Evolutionary conservation across 2,888 invertebrate genomes (phyloP), one percentile per base, ranked within the genome.

Genomic region (Tinea trinotella): DNA sequence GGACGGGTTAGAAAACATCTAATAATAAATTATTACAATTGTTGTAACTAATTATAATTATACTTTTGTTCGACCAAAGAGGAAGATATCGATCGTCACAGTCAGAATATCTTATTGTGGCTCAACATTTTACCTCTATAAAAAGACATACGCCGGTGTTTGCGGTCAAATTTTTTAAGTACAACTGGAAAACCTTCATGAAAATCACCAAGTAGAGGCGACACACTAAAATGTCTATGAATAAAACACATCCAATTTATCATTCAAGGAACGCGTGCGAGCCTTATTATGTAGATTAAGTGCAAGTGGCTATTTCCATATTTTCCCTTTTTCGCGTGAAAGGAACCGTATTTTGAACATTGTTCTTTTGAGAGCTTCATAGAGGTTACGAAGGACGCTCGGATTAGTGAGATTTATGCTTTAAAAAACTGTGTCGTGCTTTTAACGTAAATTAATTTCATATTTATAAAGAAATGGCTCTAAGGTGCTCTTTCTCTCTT

Each of bases 281-380:
- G 35, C 52, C 52, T 52, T 52, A 52, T 52, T 52, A 52, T 52
- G 52, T 30, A 52, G 52, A 52, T 52, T 34, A 52, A 52, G 52
- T 52, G 52, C 52, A 52, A 52, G 52, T 35, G 34, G 35, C 34
- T 24, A 52, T 52, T 52, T 34, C 34, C 52, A 52, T 52, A 52
- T 52, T 52, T 52, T 35, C 24, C 52, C 52, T 35, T 52, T 52
- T 40, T 52, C 18, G 34, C 20, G 48, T 48, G 48, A 48, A 18
- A 48, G 48, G 18, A 48, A 48, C 15, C 48, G 17, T 48, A 48
- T 19, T 48, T 48, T 40, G 30, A n/a, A 40, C 40, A 40, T 40
- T 40, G 40, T 40, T 12, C 40, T 13, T 40, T 40, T 40, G 40
- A 40, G n/a, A 40, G 40, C 40, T 40, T 15, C 40, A 40, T 40